These are phyloP conservation scores for Pomatorhinus ruficollis DNA, from an alignment of 2,113 vertebrate genomes.

Conservation along the genomic window DNA sequence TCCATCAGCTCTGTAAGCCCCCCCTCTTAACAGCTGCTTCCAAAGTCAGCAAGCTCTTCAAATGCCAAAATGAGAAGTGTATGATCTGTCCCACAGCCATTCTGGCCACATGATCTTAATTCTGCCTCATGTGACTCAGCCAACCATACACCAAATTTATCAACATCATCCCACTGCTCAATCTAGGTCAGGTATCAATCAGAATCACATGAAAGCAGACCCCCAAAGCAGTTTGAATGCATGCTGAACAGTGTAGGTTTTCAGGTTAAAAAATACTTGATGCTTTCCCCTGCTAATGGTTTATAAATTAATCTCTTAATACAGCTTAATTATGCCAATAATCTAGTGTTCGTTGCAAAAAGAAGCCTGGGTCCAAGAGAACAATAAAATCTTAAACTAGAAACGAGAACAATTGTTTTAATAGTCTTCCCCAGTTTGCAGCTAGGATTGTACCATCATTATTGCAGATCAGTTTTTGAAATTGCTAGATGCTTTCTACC, in stretches of 20 bases:
- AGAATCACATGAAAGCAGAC: not conserved
- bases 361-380: not conserved
- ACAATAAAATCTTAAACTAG: not conserved
- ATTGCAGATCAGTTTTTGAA: not conserved
- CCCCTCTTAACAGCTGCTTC: not conserved
- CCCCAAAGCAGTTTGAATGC: not conserved
- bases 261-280: not conserved
- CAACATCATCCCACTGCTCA: not conserved
- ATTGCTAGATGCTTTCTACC: not conserved
- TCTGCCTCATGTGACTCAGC: not conserved
- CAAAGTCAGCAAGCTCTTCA: not conserved
- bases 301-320: not conserved
- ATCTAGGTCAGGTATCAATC: not conserved
- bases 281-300: not conserved
- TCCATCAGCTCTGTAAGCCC: not conserved
- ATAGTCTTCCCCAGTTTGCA: not conserved
- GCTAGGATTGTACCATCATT: not conserved
- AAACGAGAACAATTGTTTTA: not conserved
- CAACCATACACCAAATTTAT: not conserved
- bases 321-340: not conserved
- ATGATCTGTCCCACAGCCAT: not conserved
- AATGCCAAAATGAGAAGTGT: not conserved
- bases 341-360: not conserved
- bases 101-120: not conserved
- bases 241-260: not conserved